phyloP scores from a whole-genome alignment of 2,797 vertebrate species.

The Spinus olivaceus region DNA sequence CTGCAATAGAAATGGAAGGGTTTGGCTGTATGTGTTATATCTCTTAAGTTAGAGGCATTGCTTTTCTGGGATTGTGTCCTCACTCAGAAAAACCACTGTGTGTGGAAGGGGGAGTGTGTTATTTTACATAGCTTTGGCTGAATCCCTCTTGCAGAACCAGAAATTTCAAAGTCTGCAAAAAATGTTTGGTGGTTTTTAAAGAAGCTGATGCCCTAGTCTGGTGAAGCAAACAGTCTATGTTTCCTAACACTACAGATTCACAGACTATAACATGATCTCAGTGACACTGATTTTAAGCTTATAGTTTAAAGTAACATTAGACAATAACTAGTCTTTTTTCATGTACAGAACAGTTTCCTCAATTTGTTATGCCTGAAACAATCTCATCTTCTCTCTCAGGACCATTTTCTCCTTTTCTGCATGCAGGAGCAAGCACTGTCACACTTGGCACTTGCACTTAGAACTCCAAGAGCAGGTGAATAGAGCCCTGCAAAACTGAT shows the following conservation, averaged over 20 bases:
- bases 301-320: not conserved
- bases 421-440: accelerated
- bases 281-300: not conserved
- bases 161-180: not conserved
- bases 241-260: not conserved
- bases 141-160: not conserved
- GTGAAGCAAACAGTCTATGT: not conserved
- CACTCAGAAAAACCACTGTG: accelerated
- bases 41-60: not conserved
- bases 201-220: not conserved
- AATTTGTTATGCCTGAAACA: not conserved
- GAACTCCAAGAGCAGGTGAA: not conserved
- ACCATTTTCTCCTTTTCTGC: not conserved
- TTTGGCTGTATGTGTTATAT: accelerated
- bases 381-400: not conserved
- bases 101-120: accelerated
- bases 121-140: not conserved
- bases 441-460: accelerated
- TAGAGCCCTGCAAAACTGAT: not conserved
- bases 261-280: accelerated
- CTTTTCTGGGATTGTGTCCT: not conserved
- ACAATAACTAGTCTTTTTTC: not conserved
- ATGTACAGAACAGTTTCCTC: not conserved
- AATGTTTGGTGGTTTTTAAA: not conserved
- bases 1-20: not conserved